phyloP scores from a whole-genome alignment of 2,797 vertebrate species.

The Smutsia gigantea region DNA sequence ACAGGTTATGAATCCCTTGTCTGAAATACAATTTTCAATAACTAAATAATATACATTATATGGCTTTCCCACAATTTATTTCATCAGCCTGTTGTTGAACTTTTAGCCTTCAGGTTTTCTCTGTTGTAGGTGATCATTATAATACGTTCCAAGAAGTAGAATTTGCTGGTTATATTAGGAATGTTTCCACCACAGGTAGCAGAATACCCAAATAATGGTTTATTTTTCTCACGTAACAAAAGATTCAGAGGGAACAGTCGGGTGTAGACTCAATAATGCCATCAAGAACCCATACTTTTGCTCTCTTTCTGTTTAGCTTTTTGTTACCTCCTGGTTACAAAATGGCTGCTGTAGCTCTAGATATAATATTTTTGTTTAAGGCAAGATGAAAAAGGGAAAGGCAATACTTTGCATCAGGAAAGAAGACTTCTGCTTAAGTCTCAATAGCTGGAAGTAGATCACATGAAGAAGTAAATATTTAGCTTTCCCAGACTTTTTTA shows the following conservation, averaged over 20 bases:
- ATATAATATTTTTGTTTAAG: neutral
- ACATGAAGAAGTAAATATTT: neutral
- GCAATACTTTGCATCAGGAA: neutral
- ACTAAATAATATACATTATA: neutral
- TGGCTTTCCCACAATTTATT: neutral
- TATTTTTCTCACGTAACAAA: neutral
- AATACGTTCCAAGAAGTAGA: slow-evolving; percentile 6
- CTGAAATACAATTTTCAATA: neutral
- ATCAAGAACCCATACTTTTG: neutral
- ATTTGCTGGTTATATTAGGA: neutral
- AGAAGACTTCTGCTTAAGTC: neutral
- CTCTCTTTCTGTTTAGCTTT: slow-evolving; percentile 3
- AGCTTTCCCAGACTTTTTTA: neutral
- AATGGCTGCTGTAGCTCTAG: neutral
- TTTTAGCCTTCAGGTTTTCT: neutral
- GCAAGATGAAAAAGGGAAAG: neutral
- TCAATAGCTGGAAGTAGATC: neutral
- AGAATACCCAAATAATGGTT: neutral
- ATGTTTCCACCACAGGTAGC: neutral
- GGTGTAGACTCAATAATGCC: neutral
- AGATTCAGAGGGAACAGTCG: neutral
- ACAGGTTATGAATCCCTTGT: slow-evolving; percentile 1
- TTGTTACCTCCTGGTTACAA: slow-evolving; percentile 30
- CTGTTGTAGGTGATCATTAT: neutral
- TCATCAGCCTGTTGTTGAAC: neutral